Evolutionary conservation across 1,140 invertebrate genomes (phyloP).

Genomic region (Gryon sp.): DNA sequence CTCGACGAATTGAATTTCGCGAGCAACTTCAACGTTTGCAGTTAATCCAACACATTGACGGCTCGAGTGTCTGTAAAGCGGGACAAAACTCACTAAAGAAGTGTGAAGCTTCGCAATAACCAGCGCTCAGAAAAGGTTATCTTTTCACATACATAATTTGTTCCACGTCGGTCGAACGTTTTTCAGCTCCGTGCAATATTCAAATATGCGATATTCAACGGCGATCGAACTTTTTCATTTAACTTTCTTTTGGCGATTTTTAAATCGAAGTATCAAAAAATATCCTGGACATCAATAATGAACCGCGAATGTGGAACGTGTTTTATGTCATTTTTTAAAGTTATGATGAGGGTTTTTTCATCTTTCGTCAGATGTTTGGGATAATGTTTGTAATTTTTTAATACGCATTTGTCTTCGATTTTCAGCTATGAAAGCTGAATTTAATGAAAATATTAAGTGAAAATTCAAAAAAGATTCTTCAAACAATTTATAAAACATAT

Average conservation of each 20-base stretch:
- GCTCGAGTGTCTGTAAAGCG: constrained; percentile 24
- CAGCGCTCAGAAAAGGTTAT: constrained; percentile 44
- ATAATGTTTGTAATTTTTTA: no score
- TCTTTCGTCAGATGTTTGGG: no score
- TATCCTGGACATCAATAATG: constrained; percentile 37
- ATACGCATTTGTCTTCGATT: no score
- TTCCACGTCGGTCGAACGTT: constrained; percentile 3
- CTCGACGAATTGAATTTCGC: constrained; percentile 42
- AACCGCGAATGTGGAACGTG: constrained; percentile 28
- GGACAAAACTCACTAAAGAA: constrained; percentile 41
- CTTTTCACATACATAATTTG: constrained; percentile 46
- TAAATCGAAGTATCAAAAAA: constrained; percentile 22
- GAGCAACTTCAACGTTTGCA: constrained; percentile 43
- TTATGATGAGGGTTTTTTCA: no score
- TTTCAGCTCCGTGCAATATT: constrained; percentile 27
- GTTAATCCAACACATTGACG: constrained; percentile 43
- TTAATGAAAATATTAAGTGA: no score
- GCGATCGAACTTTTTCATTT: constrained; percentile 22
- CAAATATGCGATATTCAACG: constrained; percentile 38
- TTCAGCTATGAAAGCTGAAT: no score
- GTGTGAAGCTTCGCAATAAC: constrained; percentile 45
- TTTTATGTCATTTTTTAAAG: no score
- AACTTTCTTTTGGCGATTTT: neutral
- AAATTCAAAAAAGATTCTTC: no score
- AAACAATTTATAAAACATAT: no score